phyloP scores from a whole-genome alignment of 2,888 invertebrate genomes.

The Hartigia nigra region DNA sequence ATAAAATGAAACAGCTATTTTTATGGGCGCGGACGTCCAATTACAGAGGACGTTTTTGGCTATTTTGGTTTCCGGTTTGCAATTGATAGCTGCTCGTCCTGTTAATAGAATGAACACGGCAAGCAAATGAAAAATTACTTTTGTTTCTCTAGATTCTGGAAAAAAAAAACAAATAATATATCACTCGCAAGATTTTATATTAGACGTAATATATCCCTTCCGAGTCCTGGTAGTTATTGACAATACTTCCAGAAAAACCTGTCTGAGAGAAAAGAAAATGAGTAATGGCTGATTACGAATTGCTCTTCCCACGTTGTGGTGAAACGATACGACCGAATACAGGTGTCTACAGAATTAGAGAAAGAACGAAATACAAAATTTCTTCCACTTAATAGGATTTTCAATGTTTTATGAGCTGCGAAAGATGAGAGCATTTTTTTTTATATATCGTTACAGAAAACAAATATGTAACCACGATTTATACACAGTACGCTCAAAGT shows the following conservation, averaged over 20 bases:
- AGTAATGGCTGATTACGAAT: too few species aligned
- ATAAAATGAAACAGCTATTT: conserved; percentile 62
- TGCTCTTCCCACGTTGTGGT: not conserved
- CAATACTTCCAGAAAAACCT: not conserved
- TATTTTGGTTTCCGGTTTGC: conserved; percentile 2
- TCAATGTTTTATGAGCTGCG: too few species aligned
- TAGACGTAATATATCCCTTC: not conserved
- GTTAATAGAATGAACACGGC: conserved; percentile 19
- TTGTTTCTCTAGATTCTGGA: not conserved
- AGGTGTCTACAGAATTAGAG: not conserved
- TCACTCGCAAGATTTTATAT: not conserved
- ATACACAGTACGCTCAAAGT: too few species aligned
- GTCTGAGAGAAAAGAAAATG: not conserved
- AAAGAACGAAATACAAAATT: not conserved
- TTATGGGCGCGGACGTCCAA: conserved; percentile 57
- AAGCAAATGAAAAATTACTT: conserved; percentile 18
- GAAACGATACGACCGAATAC: not conserved
- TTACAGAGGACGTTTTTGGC: conserved; percentile 38
- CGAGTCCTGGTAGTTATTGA: not conserved
- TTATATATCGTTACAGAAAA: too few species aligned
- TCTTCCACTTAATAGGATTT: too few species aligned
- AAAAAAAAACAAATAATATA: not conserved
- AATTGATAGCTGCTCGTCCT: conserved; percentile 20
- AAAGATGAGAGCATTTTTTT: too few species aligned
- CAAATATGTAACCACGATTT: too few species aligned